phyloP scores from a whole-genome alignment of 2,113 vertebrate genomes.

The Brachirus orientalis region DNA sequence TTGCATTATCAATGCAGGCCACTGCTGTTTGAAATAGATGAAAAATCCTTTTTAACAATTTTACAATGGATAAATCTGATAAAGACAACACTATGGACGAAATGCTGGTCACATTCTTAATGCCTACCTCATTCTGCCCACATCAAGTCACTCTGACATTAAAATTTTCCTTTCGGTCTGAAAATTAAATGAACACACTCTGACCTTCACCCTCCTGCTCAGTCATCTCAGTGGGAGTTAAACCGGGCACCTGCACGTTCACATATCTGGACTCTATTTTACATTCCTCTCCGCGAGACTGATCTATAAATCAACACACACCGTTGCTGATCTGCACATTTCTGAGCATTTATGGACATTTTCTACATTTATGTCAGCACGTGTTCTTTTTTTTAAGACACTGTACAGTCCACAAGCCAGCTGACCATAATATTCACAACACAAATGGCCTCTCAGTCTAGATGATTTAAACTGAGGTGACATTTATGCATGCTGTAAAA shows the following conservation, averaged over 20 bases:
- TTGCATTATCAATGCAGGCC: slow-evolving; percentile 16
- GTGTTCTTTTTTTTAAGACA: too few species aligned
- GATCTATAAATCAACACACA: slow-evolving; percentile 47
- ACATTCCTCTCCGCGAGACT: slow-evolving; percentile 43
- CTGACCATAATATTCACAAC: not conserved
- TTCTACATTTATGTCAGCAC: slow-evolving; percentile 14
- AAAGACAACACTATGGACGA: not conserved
- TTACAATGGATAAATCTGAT: too few species aligned
- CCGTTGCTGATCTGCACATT: slow-evolving; percentile 16
- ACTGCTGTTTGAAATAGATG: slow-evolving; percentile 6
- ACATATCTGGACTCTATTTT: slow-evolving; percentile 19
- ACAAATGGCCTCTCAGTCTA: not conserved
- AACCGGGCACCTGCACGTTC: slow-evolving; percentile 36
- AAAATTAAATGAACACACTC: slow-evolving; percentile 31
- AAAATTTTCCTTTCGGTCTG: not conserved
- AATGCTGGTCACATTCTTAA: not conserved
- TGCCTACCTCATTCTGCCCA: not conserved
- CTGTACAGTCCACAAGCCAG: not conserved
- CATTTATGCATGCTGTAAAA: too few species aligned
- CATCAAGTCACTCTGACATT: not conserved
- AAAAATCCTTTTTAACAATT: too few species aligned
- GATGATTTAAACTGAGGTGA: not conserved
- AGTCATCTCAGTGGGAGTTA: slow-evolving; percentile 27
- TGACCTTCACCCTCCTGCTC: slow-evolving; percentile 54
- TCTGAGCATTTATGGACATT: slow-evolving; percentile 26